Evolutionary conservation across 2,888 invertebrate genomes (phyloP).

Genomic region (Acrobasis suavella): DNA sequence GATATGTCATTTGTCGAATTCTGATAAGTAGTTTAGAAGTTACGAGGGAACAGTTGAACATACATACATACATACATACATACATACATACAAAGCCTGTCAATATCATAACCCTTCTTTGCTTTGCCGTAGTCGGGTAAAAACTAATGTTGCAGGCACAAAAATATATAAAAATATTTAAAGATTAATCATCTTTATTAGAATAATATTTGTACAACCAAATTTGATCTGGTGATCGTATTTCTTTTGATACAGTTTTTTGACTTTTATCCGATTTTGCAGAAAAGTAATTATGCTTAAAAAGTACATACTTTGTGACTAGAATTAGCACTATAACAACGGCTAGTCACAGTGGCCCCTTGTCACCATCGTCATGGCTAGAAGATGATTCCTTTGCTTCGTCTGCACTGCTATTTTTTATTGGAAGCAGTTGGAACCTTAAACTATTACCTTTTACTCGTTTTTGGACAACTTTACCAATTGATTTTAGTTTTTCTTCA

Average conservation of each 20-base stretch:
- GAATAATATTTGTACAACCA: conserved; percentile 31
- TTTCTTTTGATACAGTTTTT: conserved; percentile 28
- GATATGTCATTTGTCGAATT: too few species aligned
- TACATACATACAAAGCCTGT: too few species aligned
- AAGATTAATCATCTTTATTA: conserved; percentile 27
- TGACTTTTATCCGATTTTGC: conserved; percentile 28
- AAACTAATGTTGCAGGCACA: too few species aligned
- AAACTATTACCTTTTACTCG: conserved; percentile 82
- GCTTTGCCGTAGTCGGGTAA: too few species aligned
- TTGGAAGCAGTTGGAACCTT: conserved; percentile 84
- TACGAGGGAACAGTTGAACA: too few species aligned
- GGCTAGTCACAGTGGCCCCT: conserved; percentile 73
- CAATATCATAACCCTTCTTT: too few species aligned
- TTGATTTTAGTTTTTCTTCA: conserved; percentile 75
- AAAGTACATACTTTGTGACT: conserved; percentile 57
- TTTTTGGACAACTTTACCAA: conserved; percentile 84
- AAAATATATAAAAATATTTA: not conserved
- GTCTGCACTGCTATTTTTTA: conserved; percentile 46
- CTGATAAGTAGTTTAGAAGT: too few species aligned
- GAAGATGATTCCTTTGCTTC: conserved; percentile 36
- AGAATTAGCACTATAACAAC: conserved; percentile 49
- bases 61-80: too few species aligned
- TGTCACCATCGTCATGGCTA: conserved; percentile 43
- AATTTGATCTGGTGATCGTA: conserved; percentile 22
- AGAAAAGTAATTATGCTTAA: conserved; percentile 51